Evolutionary conservation across 2,113 vertebrate species (phyloP), one percentile per base, ranked within the genome.

Genomic region (Datnioides undecimradiatus): DNA sequence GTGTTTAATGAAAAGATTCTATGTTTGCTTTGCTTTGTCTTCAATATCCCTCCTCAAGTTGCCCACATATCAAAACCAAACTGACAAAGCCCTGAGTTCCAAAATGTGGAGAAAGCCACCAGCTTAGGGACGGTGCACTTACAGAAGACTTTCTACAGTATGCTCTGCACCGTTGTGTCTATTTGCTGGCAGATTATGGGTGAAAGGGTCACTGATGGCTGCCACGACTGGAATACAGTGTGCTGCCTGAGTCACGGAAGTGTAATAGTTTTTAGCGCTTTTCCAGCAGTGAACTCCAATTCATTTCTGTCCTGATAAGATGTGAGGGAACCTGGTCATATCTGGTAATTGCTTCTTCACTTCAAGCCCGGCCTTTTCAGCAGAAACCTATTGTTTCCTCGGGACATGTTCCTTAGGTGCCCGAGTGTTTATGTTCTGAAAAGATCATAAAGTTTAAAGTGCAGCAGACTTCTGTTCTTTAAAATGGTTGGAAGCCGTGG

Each of bases 301-400:
- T 77, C 29, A 65, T 87, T 91, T 91, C 69, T 73, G 48, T 59
- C 63, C 76, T 67, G 84, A 85, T 87, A 83, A 79, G 66, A 79
- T 83, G 75, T 87, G 73, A 76, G 77, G 54, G 58, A 77, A 64
- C 58, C 74, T 59, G 40, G 55, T 43, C 19, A 82, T 76, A 74
- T 79, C 71, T 80, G 78, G 73, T 87, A 87, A 88, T 85, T 85
- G 76, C 70, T 80, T 88, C 63, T 73, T 38, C 49, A 21, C 68
- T 82, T 64, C 66, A 36, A 58, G 48, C 58, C 57, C 54, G 49
- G 54, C 21, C 64, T 64, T 64, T 78, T 34, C 13, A 45, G n/a
- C 48, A 36, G 51, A 23, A 60, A 62, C 48, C 51, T 49, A 58
- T 76, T 59, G 74, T 68, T 77, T 68, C 23, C 43, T 3, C 8